Evolutionary conservation across 2,113 vertebrate species (phyloP).

Genomic region (Sapayoa aenigma): DNA sequence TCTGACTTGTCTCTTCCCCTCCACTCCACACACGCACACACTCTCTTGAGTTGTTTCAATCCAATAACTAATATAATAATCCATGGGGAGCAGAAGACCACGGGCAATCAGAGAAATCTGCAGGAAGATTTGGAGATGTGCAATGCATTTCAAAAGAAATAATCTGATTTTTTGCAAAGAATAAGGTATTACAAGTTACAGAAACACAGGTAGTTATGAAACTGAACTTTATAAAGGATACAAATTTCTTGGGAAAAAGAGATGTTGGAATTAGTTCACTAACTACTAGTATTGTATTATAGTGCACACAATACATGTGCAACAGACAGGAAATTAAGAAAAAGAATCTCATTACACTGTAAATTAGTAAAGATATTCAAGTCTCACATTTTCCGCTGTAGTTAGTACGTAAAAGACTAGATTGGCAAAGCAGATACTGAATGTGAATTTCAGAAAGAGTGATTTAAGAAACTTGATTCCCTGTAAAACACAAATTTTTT

Average conservation of each 20-base stretch:
- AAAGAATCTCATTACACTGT: not conserved
- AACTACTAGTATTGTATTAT: not conserved
- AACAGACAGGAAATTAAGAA: not conserved
- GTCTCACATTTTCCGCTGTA: not conserved
- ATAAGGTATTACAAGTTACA: not conserved
- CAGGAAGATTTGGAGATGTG: not conserved
- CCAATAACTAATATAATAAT: too few relatives aligned
- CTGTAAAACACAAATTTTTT: not conserved
- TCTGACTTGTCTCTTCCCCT: too few relatives aligned
- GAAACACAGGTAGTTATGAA: not conserved
- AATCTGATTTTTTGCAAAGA: not conserved
- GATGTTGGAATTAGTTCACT: not conserved
- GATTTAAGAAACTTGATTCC: not conserved
- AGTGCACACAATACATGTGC: not conserved
- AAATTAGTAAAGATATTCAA: not conserved
- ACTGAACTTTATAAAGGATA: not conserved
- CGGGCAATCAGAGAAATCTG: not conserved
- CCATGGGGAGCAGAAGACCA: not conserved
- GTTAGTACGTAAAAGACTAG: rapidly evolving
- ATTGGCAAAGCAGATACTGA: not conserved
- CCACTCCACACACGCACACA: too few relatives aligned
- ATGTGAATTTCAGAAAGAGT: not conserved
- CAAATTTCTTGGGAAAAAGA: not conserved
- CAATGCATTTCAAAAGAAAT: not conserved
- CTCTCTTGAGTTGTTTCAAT: too few relatives aligned